These are phyloP conservation scores for Hemistola chrysoprasaria DNA, from an alignment of 2,888 invertebrate species.

Conservation along the genomic window DNA sequence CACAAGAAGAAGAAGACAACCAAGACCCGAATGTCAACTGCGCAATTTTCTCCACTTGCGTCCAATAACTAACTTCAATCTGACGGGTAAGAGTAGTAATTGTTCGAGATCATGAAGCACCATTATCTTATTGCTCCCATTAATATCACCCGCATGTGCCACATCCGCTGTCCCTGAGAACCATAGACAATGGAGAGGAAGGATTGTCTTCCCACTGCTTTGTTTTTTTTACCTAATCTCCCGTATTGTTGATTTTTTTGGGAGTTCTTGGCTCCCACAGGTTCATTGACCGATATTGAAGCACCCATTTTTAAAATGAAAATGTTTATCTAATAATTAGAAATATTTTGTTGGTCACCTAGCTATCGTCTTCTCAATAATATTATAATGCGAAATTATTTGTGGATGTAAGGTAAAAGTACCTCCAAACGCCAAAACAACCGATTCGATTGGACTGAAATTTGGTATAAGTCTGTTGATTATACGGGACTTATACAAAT, in stretches of 20 bases:
- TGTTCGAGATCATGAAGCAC: slow-evolving; percentile 55
- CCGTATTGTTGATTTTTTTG: slow-evolving; percentile 36
- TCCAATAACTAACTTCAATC: slow-evolving; percentile 35
- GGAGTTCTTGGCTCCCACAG: slow-evolving; percentile 33
- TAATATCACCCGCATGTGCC: slow-evolving; percentile 67
- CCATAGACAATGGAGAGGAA: slow-evolving; percentile 66
- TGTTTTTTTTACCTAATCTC: slow-evolving; percentile 38
- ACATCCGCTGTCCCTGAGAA: slow-evolving; percentile 64
- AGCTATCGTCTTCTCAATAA: no score
- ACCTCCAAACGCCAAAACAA: no score
- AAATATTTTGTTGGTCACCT: no score
- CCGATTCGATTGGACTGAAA: no score
- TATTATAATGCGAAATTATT: no score
- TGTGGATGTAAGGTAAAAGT: no score
- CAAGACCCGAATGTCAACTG: not conserved
- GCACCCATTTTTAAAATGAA: no score
- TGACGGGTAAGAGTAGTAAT: slow-evolving; percentile 51
- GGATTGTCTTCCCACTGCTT: slow-evolving; percentile 46
- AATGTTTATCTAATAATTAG: no score
- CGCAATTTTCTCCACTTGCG: slow-evolving; percentile 24
- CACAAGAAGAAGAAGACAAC: no score
- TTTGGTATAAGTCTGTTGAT: no score
- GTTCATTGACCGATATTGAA: slow-evolving; percentile 15
- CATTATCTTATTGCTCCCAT: slow-evolving; percentile 74
- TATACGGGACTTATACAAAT: no score